phyloP scores from a whole-genome alignment of 2,797 vertebrate genomes.

The Lophotriccus pileatus region DNA sequence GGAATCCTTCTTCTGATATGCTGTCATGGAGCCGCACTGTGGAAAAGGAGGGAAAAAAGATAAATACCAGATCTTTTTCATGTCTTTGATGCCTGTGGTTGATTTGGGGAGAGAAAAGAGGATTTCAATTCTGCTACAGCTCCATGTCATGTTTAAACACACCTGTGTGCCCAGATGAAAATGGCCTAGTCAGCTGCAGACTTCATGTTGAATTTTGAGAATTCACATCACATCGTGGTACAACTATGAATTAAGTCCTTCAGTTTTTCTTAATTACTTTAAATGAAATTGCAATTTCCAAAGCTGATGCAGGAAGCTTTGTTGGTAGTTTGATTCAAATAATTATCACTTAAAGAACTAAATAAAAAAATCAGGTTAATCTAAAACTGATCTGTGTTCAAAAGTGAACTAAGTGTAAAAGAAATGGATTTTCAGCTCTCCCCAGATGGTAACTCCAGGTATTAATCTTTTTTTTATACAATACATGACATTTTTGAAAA shows the following conservation, averaged over 20 bases:
- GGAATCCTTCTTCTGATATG: conserved; percentile 98
- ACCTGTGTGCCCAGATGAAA: neutral
- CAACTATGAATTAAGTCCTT: neutral
- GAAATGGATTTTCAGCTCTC: neutral
- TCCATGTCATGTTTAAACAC: neutral
- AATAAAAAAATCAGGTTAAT: neutral
- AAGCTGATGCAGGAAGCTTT: neutral
- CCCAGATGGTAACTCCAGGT: neutral
- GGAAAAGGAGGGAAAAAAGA: conserved; percentile 47
- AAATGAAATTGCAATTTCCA: neutral
- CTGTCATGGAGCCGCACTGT: conserved; percentile 97
- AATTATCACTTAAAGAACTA: neutral
- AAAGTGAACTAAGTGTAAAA: neutral
- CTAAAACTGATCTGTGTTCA: neutral
- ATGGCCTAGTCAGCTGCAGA: neutral
- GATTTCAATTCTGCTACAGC: neutral
- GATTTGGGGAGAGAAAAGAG: neutral
- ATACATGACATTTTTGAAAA: neutral
- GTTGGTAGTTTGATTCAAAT: neutral
- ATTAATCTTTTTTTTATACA: neutral
- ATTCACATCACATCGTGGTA: neutral
- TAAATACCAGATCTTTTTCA: neutral
- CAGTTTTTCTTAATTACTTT: neutral
- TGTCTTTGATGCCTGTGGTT: neutral
- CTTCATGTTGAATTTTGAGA: neutral